phyloP scores from a whole-genome alignment of 2,113 vertebrate genomes.

The Melanerpes formicivorus region DNA sequence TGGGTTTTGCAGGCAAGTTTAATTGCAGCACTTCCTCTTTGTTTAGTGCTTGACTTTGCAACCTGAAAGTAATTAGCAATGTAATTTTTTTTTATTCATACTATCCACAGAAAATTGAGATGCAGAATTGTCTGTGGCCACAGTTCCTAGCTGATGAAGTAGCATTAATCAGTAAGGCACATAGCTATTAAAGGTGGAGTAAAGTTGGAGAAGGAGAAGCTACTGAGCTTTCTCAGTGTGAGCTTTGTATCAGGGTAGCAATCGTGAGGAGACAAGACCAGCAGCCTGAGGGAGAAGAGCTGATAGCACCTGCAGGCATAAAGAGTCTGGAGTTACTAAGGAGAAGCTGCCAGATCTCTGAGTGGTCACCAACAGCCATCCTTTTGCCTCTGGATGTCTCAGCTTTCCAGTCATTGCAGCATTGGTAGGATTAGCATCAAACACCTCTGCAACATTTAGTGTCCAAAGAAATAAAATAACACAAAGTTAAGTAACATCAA shows the following conservation, averaged over 20 bases:
- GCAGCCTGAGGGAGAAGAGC: not conserved
- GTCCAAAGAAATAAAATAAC: no score
- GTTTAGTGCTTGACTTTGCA: slow-evolving; percentile 43
- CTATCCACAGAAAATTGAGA: not conserved
- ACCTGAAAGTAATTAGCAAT: not conserved
- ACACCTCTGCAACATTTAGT: no score
- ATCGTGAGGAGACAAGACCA: not conserved
- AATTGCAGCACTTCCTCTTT: slow-evolving; percentile 51
- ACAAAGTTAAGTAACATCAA: no score
- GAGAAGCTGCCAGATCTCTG: no score
- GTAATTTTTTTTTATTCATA: not conserved
- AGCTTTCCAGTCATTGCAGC: no score
- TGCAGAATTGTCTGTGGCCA: not conserved
- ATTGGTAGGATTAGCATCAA: no score
- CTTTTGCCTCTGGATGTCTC: no score
- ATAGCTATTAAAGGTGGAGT: not conserved
- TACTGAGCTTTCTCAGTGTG: not conserved
- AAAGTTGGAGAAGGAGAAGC: not conserved
- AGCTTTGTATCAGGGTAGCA: not conserved
- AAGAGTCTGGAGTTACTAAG: no score
- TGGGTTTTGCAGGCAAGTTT: slow-evolving; percentile 32
- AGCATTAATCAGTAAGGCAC: not conserved
- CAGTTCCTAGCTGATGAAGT: not conserved
- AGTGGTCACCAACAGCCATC: no score
- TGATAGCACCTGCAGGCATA: not conserved